phyloP scores from a whole-genome alignment of 1,140 invertebrate species.

The Homarus americanus region DNA sequence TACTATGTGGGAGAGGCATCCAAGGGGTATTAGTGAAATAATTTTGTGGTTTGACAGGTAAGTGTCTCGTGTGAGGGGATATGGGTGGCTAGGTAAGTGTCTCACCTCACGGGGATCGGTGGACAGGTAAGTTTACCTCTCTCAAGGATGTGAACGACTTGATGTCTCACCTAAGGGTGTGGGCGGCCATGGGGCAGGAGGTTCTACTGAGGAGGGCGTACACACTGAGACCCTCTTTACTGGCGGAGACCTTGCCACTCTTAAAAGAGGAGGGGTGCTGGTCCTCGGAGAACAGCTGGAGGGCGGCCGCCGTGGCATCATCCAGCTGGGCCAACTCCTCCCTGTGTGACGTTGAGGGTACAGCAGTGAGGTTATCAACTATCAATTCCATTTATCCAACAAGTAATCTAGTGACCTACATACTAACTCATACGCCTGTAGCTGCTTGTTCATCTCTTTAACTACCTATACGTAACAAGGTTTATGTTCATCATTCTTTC shows the following conservation, averaged over 20 bases:
- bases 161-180: constrained; percentile 78
- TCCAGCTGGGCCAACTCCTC: constrained; percentile 86
- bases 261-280: constrained; percentile 89
- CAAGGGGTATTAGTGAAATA: too few relatives aligned
- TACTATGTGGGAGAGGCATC: too few relatives aligned
- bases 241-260: constrained; percentile 78
- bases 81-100: too few relatives aligned
- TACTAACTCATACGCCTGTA: too few relatives aligned
- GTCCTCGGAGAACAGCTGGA: constrained; percentile 87
- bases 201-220: constrained; percentile 87
- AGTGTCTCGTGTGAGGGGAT: too few relatives aligned
- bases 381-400: too few relatives aligned
- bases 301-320: constrained; percentile 84
- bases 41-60: too few relatives aligned
- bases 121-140: background rate
- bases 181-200: constrained; percentile 81
- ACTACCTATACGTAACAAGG: too few relatives aligned
- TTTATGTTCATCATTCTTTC: too few relatives aligned
- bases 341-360: constrained; percentile 79
- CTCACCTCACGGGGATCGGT: too few relatives aligned
- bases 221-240: constrained; percentile 85
- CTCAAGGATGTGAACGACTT: constrained; percentile 6
- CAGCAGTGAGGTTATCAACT: background rate
- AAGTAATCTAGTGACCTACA: too few relatives aligned
- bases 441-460: too few relatives aligned